Conservation (phyloP, 2,113 vertebrate genomes). For the Emydocephalus ijimae region DNA sequence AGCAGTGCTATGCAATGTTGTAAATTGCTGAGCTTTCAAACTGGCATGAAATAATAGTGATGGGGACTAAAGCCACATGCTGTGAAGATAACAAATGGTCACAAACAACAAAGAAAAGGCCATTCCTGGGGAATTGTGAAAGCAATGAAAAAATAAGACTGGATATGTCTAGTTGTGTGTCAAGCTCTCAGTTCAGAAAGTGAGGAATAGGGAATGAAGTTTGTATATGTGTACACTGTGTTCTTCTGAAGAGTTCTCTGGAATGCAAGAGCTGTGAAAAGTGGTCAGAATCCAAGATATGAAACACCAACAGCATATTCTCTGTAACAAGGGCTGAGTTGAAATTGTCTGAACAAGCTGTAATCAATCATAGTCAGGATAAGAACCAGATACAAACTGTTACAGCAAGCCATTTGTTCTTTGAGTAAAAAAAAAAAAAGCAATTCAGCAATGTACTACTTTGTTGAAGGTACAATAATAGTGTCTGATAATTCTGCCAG, state of each 20-base stretch:
- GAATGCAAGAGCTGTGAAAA: background rate
- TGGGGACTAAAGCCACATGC: background rate
- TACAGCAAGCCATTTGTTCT: background rate
- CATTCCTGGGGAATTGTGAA: background rate
- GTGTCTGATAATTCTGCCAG: background rate
- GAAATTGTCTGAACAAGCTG: background rate
- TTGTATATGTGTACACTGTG: background rate
- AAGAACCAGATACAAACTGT: background rate
- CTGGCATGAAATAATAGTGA: background rate
- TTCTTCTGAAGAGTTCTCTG: background rate
- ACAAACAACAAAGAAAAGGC: background rate
- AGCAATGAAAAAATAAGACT: background rate
- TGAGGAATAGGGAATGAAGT: background rate
- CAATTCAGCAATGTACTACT: background rate
- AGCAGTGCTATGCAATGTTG: background rate
- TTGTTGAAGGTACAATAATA: background rate
- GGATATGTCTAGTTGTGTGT: background rate
- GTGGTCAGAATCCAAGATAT: background rate
- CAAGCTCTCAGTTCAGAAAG: background rate
- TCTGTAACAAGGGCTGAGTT: background rate
- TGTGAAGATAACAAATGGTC: background rate
- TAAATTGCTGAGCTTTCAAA: background rate
- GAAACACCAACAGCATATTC: background rate
- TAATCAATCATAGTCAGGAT: background rate
- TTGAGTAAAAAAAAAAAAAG: no score